Percentiles rank a stretch among this genome's conserved stretches.
Evolutionary conservation across 2,888 invertebrate genomes (phyloP).

Genomic region (Agonopterix heracliana): DNA sequence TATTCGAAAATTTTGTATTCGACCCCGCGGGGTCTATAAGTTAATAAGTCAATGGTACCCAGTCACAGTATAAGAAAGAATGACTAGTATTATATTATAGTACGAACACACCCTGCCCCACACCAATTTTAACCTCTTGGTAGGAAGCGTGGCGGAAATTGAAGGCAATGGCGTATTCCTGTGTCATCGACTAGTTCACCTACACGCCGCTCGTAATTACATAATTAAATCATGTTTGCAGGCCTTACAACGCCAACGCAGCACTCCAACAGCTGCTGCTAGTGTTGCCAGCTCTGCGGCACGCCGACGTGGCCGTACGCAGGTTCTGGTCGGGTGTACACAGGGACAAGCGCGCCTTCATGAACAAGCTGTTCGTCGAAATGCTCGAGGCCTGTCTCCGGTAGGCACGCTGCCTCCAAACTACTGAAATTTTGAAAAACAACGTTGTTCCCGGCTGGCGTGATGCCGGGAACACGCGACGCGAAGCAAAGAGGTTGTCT

Average conservation of each 20-base stretch:
- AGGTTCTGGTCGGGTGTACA: constrained; percentile 94
- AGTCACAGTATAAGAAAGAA: no score
- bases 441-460: no score
- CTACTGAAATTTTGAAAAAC: no score
- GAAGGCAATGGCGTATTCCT: no score
- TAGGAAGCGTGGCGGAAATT: no score
- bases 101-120: no score
- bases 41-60: no score
- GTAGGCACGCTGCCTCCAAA: constrained; percentile 40
- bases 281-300: constrained; percentile 90
- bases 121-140: no score
- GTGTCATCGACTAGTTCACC: not conserved
- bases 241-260: constrained; percentile 82
- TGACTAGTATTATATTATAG: no score
- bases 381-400: constrained; percentile 91
- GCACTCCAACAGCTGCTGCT: constrained; percentile 92
- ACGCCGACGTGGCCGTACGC: constrained; percentile 91
- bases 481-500: not conserved
- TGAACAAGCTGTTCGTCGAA: constrained; percentile 98
- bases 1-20: no score
- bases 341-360: constrained; percentile 90
- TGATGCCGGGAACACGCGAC: no score
- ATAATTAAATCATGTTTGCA: constrained; percentile 27
- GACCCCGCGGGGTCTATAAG: no score
- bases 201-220: not conserved